Base-by-base conservation (phyloP, 2,113 vertebrate genomes). In the Vidua macroura region DNA sequence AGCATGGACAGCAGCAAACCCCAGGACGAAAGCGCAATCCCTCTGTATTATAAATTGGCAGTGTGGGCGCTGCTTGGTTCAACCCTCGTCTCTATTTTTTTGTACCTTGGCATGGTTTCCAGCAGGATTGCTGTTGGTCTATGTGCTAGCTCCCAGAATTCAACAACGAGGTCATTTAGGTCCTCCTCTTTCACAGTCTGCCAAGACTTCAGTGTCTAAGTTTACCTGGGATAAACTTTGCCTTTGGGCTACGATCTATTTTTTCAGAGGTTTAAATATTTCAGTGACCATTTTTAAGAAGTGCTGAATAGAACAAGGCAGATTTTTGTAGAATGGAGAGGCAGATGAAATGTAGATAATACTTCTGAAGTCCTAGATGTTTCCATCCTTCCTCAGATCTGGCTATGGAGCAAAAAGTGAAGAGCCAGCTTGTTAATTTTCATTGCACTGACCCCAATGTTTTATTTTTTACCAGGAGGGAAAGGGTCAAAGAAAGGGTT, bases 21-120 rank as follows among this genome's bases (percentile, higher is more conserved):
- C 9, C 56, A 24, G 18, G 25, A 68, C 39, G 44, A 49, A 10
- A 30, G 25, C 25, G 25, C 59, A 62, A 43, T 31, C 25, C 19
- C 35, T 68, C 30, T 63, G 9, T 20, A 7, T 15, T 51, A 33
- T 5, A 33, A 37, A 28, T 8, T 48, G 48, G 17, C 39, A 70
- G 35, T 14, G 19, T 1, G 1, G 7, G 9, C 8, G 1, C 13
- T 2, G 3, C 33, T 66, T 48, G 33, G 15, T 89, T 63, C 76
- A 83, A 62, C 19, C 22, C n/a, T 60, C 4, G 0, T 18, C n/a
- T 72, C n/a, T 66, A 25, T 27, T 56, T 44, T 44, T 78, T 55
- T 41, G 59, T 39, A 44, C 19, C 17, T 55, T 83, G 64, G 51
- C n/a, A 46, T 55, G 20, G 16, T 11, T 78, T 88, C 52, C 41